Percentiles rank a stretch among this genome's conserved stretches.
Conservation (phyloP, 2,888 invertebrate genomes). For the Apotomis capreana region DNA sequence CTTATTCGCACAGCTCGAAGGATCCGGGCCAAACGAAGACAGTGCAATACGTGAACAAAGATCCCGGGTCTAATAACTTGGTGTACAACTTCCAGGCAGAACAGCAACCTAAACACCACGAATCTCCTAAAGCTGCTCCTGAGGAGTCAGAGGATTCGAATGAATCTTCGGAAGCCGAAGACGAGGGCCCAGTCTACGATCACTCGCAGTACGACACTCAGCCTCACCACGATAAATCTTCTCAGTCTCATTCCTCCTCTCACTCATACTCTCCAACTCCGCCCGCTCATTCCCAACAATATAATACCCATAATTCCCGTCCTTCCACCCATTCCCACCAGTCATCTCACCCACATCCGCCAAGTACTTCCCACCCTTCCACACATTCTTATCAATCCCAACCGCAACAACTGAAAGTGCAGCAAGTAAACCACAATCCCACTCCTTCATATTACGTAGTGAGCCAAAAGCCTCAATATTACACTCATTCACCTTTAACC, state of each 20-base stretch:
- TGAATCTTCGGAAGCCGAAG: slow-evolving; percentile 41
- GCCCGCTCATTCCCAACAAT: slow-evolving; percentile 20
- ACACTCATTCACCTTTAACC: slow-evolving; percentile 48
- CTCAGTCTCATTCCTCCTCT: slow-evolving; percentile 5
- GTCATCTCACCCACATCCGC: slow-evolving; percentile 5
- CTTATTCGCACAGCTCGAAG: slow-evolving; percentile 53
- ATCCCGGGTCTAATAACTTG: slow-evolving; percentile 62
- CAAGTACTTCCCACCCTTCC: slow-evolving; percentile 22
- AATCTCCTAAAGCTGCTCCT: slow-evolving; percentile 25
- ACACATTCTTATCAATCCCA: slow-evolving; percentile 27
- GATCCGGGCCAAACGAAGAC: slow-evolving; percentile 60
- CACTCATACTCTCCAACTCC: background rate
- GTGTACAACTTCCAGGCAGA: slow-evolving; percentile 62
- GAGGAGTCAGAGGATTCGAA: slow-evolving; percentile 45
- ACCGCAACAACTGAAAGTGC: slow-evolving; percentile 46
- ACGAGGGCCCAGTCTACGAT: slow-evolving; percentile 28
- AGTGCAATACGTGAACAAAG: slow-evolving; percentile 57
- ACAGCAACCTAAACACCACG: slow-evolving; percentile 45
- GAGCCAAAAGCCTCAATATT: slow-evolving; percentile 43
- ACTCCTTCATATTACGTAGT: slow-evolving; percentile 32
- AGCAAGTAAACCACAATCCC: slow-evolving; percentile 42
- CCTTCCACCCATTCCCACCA: slow-evolving; percentile 4
- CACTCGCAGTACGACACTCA: slow-evolving; percentile 27
- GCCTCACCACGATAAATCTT: slow-evolving; percentile 24
- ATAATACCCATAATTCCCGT: background rate